Evolutionary conservation across 1,140 invertebrate genomes (phyloP), one percentile per base, ranked within the genome.

Genomic region (Parapsyche elsis): DNA sequence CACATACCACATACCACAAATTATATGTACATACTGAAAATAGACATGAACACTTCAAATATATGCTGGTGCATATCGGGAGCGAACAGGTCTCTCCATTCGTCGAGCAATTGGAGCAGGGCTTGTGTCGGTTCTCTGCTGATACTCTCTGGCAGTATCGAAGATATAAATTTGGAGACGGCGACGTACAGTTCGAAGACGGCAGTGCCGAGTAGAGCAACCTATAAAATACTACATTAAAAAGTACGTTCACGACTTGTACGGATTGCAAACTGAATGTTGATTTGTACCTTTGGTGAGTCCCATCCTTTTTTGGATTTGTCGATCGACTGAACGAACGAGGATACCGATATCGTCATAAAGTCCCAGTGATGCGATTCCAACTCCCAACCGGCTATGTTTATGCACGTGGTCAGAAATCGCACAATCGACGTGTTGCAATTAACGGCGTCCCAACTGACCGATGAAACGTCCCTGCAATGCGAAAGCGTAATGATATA

Each of bases 71-170:
- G 46, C 49, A 86, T 83, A n/a, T 88, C 84, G 30, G 83, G 75
- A 10, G 84, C 67, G 49, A 87, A 86, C 12, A 89, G 81, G 45
- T 85, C 83, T 14, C 84, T 85, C 84, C 88, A 88, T 83, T 87
- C 84, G 79, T 86, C 84, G 2, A 86, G 76, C 24, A 87, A 83
- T n/a, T 84, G 84, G 24, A 86, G 38, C 1, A 83, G 44, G 38
- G 44, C 44, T 5, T 77, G 44, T 14, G 81, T 44, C 19, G 83
- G 83, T 57, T 81, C 76, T 61, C 45, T 44, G 12, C 71, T 59
- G 1, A 77, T 38, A 57, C 80, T 75, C 67, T 79, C 74, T 16
- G 80, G 45, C 30, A 76, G 44, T 26, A 84, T 83, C 71, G 76
- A 78, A 23, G 19, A 19, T 24, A 84, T 81, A 61, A 84, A 84